These are phyloP conservation scores for Nezara viridula DNA, from an alignment of 2,888 invertebrate genomes.

Conservation along the genomic window DNA sequence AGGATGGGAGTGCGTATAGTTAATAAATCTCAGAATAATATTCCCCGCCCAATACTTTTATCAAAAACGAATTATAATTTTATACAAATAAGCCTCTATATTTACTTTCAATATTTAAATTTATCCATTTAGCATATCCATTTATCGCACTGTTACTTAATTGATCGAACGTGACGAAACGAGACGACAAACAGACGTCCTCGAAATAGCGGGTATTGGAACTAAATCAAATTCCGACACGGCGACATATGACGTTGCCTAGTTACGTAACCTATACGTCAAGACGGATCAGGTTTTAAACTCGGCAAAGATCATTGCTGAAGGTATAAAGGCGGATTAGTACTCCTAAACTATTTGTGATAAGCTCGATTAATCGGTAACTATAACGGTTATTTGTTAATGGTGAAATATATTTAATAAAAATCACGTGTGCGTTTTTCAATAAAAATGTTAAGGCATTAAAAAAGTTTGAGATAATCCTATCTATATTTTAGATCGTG, in stretches of 20 bases:
- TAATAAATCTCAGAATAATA: too few relatives aligned
- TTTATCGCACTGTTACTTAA: neutral
- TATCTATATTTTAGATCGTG: too few relatives aligned
- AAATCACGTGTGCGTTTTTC: neutral
- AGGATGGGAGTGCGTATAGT: too few relatives aligned
- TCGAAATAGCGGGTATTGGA: constrained; percentile 34
- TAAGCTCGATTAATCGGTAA: neutral
- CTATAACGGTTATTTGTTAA: neutral
- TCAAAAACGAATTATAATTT: too few relatives aligned
- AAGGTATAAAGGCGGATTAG: neutral
- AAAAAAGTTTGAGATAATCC: too few relatives aligned
- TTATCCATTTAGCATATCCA: neutral
- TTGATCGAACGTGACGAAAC: neutral
- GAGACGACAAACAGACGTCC: neutral
- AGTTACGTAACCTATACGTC: neutral
- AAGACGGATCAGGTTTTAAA: constrained; percentile 8
- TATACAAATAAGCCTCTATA: too few relatives aligned
- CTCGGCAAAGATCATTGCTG: neutral
- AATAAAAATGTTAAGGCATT: too few relatives aligned
- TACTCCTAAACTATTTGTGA: neutral
- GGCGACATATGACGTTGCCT: neutral
- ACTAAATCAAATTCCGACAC: neutral
- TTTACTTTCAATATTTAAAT: too few relatives aligned
- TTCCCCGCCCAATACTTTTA: too few relatives aligned
- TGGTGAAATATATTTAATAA: neutral